phyloP scores from a whole-genome alignment of 2,797 vertebrate species.

The Melanotaenia maccullochi region DNA sequence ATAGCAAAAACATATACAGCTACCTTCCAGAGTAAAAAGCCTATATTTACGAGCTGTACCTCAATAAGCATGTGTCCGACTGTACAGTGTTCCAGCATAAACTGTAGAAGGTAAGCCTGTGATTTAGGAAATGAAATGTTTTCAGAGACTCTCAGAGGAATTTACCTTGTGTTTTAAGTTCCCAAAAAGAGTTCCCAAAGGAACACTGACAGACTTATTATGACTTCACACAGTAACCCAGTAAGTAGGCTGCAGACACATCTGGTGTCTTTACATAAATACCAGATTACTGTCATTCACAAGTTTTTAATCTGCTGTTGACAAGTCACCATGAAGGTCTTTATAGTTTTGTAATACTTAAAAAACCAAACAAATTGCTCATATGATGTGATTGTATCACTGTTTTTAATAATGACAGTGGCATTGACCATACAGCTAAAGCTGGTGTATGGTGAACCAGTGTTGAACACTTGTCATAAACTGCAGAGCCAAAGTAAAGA shows the following conservation, averaged over 20 bases:
- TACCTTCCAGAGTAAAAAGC: conserved; percentile 33
- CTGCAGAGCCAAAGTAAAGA: not conserved
- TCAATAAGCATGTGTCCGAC: conserved; percentile 49
- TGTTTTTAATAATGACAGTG: not conserved
- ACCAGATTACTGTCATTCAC: not conserved
- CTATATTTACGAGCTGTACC: conserved; percentile 42
- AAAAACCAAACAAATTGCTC: not conserved
- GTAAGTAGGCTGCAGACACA: conserved; percentile 1
- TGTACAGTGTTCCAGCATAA: conserved; percentile 20
- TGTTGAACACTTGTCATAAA: not conserved
- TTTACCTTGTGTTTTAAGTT: conserved; percentile 34
- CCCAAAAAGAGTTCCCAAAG: conserved; percentile 22
- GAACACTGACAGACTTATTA: conserved; percentile 13
- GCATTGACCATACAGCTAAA: not conserved
- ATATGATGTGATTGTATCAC: not conserved
- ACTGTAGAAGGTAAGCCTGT: conserved; percentile 46
- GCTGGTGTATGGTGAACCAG: too few species aligned
- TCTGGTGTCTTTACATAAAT: not conserved
- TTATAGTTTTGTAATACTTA: not conserved
- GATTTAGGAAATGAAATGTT: conserved; percentile 75
- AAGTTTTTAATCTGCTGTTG: conserved; percentile 6
- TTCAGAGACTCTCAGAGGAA: conserved; percentile 51
- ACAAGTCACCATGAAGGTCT: not conserved
- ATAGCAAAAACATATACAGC: conserved; percentile 23
- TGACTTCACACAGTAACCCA: conserved; percentile 9